These are phyloP conservation scores for Chironomus tepperi DNA, from an alignment of 1,140 invertebrate genomes.

Conservation along the genomic window DNA sequence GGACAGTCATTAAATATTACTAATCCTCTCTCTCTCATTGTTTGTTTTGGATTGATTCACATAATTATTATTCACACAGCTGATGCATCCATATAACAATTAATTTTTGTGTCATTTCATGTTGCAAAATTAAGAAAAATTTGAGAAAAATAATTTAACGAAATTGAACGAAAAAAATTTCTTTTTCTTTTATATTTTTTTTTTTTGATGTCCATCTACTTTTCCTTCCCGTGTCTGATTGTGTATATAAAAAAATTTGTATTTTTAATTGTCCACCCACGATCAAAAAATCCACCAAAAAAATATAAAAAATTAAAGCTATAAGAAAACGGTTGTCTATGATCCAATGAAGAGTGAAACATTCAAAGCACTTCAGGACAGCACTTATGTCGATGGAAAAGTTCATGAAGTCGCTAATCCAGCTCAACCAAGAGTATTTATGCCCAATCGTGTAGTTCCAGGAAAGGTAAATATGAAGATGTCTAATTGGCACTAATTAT, in stretches of 20 bases:
- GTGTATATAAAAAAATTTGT: slow-evolving; percentile 25
- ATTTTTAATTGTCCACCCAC: slow-evolving; percentile 17
- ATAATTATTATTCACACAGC: too few relatives aligned
- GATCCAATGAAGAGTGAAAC: slow-evolving; percentile 78
- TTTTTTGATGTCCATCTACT: slow-evolving; percentile 32
- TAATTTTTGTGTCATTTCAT: too few relatives aligned
- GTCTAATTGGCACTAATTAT: too few relatives aligned
- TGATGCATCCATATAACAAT: too few relatives aligned
- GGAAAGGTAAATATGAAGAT: slow-evolving; percentile 42
- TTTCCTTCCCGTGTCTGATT: slow-evolving; percentile 33
- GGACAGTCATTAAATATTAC: too few relatives aligned
- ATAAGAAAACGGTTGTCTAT: slow-evolving; percentile 63
- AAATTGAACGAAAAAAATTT: too few relatives aligned
- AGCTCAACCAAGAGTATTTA: slow-evolving; percentile 63
- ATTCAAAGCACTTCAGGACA: slow-evolving; percentile 72
- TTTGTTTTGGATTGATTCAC: too few relatives aligned
- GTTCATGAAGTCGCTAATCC: slow-evolving; percentile 59
- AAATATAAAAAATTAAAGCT: slow-evolving; percentile 33
- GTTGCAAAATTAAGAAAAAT: too few relatives aligned
- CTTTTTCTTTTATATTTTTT: too few relatives aligned
- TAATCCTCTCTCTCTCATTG: too few relatives aligned
- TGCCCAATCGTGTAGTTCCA: slow-evolving; percentile 48
- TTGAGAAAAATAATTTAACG: too few relatives aligned
- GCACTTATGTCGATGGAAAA: slow-evolving; percentile 45
- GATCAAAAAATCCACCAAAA: slow-evolving; percentile 23